Conservation (phyloP, 1,140 invertebrate genomes). For the Atopsyche davidsoni region DNA sequence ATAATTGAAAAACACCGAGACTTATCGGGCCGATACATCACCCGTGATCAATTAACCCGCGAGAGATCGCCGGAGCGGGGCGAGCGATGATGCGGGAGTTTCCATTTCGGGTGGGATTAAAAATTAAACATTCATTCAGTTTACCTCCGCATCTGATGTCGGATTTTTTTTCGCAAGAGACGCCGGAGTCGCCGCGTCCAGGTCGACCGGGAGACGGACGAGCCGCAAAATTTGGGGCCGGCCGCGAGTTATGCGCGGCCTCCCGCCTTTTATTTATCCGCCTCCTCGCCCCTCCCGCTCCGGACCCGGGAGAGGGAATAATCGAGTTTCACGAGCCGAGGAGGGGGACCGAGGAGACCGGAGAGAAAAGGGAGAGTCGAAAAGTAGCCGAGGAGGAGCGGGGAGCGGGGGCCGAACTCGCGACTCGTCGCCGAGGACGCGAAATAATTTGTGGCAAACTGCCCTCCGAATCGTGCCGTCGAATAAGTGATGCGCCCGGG, state of each 20-base stretch:
- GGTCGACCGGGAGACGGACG: slow-evolving; percentile 18
- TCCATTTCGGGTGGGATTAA: not conserved
- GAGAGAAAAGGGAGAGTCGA: slow-evolving; percentile 13
- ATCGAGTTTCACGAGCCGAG: slow-evolving; percentile 15
- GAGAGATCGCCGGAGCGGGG: not conserved
- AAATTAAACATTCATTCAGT: no score
- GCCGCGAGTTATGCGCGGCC: slow-evolving; percentile 3
- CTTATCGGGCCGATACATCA: not conserved
- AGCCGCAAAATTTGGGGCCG: slow-evolving; percentile 12
- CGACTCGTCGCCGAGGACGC: no score
- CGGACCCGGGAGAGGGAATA: slow-evolving; percentile 16
- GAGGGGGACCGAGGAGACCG: slow-evolving; percentile 7
- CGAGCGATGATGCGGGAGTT: not conserved
- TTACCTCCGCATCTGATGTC: no score
- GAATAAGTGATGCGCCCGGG: not conserved
- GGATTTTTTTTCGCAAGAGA: slow-evolving; percentile 9
- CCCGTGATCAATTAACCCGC: no score
- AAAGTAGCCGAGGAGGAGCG: no score
- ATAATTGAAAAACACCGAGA: not conserved
- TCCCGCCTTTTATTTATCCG: slow-evolving; percentile 15
- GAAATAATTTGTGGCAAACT: no score
- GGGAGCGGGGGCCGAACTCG: slow-evolving; percentile 12
- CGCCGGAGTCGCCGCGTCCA: slow-evolving; percentile 13
- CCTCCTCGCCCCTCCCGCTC: not conserved
- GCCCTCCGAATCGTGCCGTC: not conserved